phyloP scores from a whole-genome alignment of 2,888 invertebrate genomes.

The Zeuzera pyrina region DNA sequence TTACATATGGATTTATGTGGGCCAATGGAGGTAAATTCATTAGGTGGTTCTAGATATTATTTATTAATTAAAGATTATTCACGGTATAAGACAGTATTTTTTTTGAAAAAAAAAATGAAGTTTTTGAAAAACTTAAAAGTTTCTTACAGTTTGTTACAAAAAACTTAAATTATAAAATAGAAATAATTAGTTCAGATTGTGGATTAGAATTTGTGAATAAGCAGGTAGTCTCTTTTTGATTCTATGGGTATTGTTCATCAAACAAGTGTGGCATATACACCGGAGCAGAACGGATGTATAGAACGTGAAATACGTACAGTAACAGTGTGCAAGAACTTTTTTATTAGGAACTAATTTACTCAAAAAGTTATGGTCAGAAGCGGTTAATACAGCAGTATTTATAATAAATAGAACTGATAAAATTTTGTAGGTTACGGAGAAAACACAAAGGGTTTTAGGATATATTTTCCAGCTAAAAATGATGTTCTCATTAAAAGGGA shows the following conservation, averaged over 20 bases:
- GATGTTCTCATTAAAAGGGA: conserved; percentile 4
- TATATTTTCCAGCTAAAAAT: conserved; percentile 3
- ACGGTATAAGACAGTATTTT: not conserved
- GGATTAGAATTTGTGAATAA: not conserved
- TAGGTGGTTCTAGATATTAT: not conserved
- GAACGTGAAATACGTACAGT: conserved; percentile 9
- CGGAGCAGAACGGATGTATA: conserved; percentile 9
- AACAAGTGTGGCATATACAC: conserved; percentile 7
- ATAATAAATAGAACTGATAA: conserved; percentile 2
- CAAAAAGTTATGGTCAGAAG: conserved; percentile 7
- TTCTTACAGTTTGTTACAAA: not conserved
- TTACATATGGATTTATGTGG: conserved; percentile 2
- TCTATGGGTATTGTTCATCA: conserved; percentile 3
- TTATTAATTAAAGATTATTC: not conserved
- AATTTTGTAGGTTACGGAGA: conserved; percentile 7
- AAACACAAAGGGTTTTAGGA: conserved; percentile 4
- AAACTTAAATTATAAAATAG: not conserved
- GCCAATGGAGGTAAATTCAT: not conserved
- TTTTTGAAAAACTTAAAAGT: not conserved
- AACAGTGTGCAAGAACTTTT: conserved; percentile 8
- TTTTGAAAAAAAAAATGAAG: not conserved
- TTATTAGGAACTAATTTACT: not conserved
- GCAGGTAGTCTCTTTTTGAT: not conserved
- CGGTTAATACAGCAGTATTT: conserved; percentile 3
- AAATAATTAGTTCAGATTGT: not conserved